phyloP scores from a whole-genome alignment of 2,888 invertebrate species.

The Agrilus mali region DNA sequence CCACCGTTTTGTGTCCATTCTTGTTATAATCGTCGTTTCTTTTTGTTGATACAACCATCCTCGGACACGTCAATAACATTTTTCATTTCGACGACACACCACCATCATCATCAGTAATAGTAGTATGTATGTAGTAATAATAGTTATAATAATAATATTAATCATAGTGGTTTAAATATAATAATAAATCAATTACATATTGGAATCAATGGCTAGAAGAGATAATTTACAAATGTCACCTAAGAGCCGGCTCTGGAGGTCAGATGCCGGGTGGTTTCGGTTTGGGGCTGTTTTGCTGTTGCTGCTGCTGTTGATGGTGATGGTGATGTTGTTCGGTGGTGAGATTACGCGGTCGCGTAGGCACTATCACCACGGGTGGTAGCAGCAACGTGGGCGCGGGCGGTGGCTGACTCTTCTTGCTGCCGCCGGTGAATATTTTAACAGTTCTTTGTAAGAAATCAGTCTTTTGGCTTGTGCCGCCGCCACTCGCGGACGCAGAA shows the following conservation, averaged over 20 bases:
- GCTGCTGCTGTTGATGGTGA: constrained; percentile 13
- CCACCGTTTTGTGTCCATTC: no score
- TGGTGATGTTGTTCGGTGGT: constrained; percentile 17
- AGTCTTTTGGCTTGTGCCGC: constrained; percentile 30
- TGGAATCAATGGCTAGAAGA: constrained; percentile 10
- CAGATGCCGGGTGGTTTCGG: constrained; percentile 29
- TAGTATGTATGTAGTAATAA: no score
- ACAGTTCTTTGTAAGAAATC: constrained; percentile 39
- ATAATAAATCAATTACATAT: constrained; percentile 1
- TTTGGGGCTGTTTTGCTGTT: constrained; percentile 12
- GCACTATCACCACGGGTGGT: constrained; percentile 29
- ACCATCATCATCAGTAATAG: no score
- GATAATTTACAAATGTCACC: constrained; percentile 28
- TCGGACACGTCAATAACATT: no score
- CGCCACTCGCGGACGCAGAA: constrained; percentile 7
- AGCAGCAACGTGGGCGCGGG: constrained; percentile 24
- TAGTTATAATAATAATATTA: no score
- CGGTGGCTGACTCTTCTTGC: constrained; percentile 20
- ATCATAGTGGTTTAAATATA: neutral
- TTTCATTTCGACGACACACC: no score
- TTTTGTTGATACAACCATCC: no score
- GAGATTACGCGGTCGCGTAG: constrained; percentile 23
- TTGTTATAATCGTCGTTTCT: no score
- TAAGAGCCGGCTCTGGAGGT: constrained; percentile 31
- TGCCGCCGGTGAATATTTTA: constrained; percentile 35